Percentiles rank a stretch among this genome's conserved stretches.
These are phyloP conservation scores for Hipposideros larvatus DNA, from an alignment of 2,797 vertebrate species.

Conservation along the genomic window DNA sequence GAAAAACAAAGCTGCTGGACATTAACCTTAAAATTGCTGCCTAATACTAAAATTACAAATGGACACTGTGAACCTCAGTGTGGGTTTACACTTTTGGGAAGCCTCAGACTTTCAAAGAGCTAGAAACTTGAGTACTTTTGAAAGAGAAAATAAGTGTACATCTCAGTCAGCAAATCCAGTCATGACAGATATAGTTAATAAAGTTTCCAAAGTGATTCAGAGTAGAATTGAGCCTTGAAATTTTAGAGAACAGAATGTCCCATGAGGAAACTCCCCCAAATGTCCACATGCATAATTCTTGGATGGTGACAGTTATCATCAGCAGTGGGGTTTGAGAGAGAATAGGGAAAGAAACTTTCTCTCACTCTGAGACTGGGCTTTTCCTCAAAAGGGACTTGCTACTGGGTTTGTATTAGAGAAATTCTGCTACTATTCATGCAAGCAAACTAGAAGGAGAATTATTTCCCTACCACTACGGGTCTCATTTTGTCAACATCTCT, in stretches of 20 bases:
- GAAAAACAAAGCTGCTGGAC: not conserved
- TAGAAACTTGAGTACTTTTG: not conserved
- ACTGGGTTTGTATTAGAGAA: not conserved
- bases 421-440: not conserved
- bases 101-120: not conserved
- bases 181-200: not conserved
- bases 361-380: not conserved
- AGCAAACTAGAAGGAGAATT: not conserved
- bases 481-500: not conserved
- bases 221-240: conserved; percentile 43
- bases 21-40: not conserved
- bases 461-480: not conserved
- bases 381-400: conserved; percentile 44
- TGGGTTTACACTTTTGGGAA: not conserved
- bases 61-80: not conserved
- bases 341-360: not conserved
- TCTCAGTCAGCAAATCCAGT: conserved; percentile 13
- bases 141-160: conserved; percentile 2
- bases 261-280: conserved; percentile 71
- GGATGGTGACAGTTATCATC: not conserved
- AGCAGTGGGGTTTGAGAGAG: not conserved
- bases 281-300: conserved; percentile 26
- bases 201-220: conserved; percentile 77
- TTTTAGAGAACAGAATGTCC: conserved; percentile 70
- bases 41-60: not conserved